A percentile compares a stretch with the other conserved stretches of the same genome.
Evolutionary conservation across 2,797 vertebrate genomes (phyloP).

Genomic region (Chiroxiphia lanceolata): DNA sequence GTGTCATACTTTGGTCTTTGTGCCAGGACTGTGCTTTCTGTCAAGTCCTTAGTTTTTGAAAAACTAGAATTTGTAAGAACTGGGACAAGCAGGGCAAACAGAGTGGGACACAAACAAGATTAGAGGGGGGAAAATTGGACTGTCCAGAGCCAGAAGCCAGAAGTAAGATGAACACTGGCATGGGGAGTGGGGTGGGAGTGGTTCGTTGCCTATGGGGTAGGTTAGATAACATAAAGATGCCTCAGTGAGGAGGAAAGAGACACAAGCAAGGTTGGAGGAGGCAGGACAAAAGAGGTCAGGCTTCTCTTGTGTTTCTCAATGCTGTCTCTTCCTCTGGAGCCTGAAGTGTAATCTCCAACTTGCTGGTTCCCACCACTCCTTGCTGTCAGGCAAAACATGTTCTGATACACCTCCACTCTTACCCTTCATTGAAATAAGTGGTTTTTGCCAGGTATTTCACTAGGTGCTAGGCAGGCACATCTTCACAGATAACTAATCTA

Average conservation of each 20-base stretch:
- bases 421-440: background rate
- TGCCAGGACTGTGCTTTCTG: background rate
- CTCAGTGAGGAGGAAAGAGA: background rate
- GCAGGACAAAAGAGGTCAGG: background rate
- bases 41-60: background rate
- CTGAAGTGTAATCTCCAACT: background rate
- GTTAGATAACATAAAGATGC: background rate
- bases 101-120: background rate
- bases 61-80: background rate
- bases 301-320: background rate
- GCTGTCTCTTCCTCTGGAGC: background rate
- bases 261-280: background rate
- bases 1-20: background rate
- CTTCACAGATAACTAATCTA: background rate
- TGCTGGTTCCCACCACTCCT: background rate
- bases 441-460: background rate
- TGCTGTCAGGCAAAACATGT: background rate
- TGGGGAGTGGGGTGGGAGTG: rapidly evolving
- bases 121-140: background rate
- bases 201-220: background rate
- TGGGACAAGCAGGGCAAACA: background rate
- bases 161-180: background rate
- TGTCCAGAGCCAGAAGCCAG: background rate
- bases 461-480: background rate
- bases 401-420: background rate